Evolutionary conservation across 2,888 invertebrate genomes (phyloP), one percentile per base, ranked within the genome.

Genomic region (Calameuta idolon): DNA sequence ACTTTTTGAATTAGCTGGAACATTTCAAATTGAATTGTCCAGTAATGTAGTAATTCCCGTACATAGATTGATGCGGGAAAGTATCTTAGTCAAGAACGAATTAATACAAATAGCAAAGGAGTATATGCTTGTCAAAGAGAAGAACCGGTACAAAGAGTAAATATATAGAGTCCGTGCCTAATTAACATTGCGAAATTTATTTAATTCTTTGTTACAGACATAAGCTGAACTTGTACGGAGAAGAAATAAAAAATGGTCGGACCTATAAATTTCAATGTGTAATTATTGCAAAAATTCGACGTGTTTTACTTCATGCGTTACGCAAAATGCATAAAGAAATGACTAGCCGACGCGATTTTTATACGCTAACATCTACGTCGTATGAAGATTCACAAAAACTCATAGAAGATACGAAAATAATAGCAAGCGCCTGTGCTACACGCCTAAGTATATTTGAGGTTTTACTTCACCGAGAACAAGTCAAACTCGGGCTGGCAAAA

Each of bases 61-160:
- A 74, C 85, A 85, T 40, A 84, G 86, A 82, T 80, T 91, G 40
- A 82, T 89, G 76, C 82, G 85, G 11, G 89, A 90, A 79, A 91
- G 89, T 84, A 83, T 89, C 76, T 82, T 84, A 68, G 80, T 91
- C 11, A 84, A 84, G 73, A 85, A 84, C 77, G 87, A 90, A 82
- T 79, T 87, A 15, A 76, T 71, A 30, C 74, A 79, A 75, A 82
- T 85, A 31, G 74, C 75, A 0, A 73, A 84, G 34, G 81, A 82
- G 12, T 69, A 55, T 55, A 23, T 77, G 73, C 55, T 82, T 73
- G 37, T 33, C 1, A 80, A 77, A 75, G 82, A 81, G 37, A 76
- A 83, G 68, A 34, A 74, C n/a, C 77, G 75, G 40, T 15, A 23
- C 23, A 55, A 55, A 55, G 9, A 55, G 55, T 55, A 55, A 55